These are phyloP conservation scores for Nymphalis urticae DNA, from an alignment of 2,888 invertebrate species.

Conservation along the genomic window DNA sequence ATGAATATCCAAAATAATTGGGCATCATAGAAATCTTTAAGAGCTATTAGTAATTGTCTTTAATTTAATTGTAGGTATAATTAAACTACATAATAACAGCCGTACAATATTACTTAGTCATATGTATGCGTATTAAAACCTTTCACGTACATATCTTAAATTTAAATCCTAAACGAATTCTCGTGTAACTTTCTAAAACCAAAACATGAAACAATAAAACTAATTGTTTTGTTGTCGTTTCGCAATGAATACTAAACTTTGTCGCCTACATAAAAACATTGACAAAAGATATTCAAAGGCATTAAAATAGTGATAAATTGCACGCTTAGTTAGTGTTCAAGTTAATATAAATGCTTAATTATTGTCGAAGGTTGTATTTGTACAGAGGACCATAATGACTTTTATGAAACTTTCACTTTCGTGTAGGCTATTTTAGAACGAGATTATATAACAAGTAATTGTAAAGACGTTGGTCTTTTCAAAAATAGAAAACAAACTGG, in stretches of 20 bases:
- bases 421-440: slow-evolving; percentile 20
- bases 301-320: slow-evolving; percentile 15
- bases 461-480: not conserved
- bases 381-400: slow-evolving; percentile 12
- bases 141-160: no score
- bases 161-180: not conserved
- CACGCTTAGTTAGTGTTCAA: slow-evolving; percentile 1
- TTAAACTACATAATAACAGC: no score
- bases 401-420: slow-evolving; percentile 32
- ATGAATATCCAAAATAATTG: no score
- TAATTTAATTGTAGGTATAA: no score
- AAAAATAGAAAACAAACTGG: not conserved
- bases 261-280: not conserved
- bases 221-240: not conserved
- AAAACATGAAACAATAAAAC: slow-evolving; percentile 1
- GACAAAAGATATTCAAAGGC: not conserved
- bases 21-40: no score
- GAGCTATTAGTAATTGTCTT: no score
- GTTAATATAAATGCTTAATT: slow-evolving; percentile 11
- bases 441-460: slow-evolving; percentile 19
- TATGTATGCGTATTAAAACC: no score
- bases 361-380: slow-evolving; percentile 14
- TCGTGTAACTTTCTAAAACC: not conserved
- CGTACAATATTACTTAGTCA: no score
- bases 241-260: not conserved